These are phyloP conservation scores for Centropyge bicolor DNA, from an alignment of 2,797 vertebrate species.

Conservation along the genomic window DNA sequence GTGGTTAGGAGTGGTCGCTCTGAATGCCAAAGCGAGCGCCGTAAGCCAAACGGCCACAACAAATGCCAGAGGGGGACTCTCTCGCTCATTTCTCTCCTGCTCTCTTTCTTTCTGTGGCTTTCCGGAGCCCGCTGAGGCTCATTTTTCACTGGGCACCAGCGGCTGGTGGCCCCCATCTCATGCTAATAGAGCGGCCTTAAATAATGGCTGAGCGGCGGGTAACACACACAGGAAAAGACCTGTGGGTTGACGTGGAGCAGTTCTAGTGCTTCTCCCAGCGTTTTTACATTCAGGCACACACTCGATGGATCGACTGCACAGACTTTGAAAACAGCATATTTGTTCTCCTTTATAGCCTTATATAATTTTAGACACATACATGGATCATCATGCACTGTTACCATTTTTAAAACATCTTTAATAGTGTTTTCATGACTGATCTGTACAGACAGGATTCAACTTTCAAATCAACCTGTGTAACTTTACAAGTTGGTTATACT, in stretches of 20 bases:
- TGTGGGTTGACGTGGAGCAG: slow-evolving; percentile 1
- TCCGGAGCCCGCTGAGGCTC: slow-evolving; percentile 74
- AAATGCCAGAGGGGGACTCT: slow-evolving; percentile 57
- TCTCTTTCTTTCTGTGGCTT: slow-evolving; percentile 71
- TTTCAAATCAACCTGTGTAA: no score
- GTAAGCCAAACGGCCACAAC: slow-evolving; percentile 66
- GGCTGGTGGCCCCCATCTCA: slow-evolving; percentile 78
- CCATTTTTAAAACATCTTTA: background rate
- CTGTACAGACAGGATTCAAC: background rate
- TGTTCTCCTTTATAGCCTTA: background rate
- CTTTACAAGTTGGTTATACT: no score
- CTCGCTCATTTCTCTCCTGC: slow-evolving; percentile 65
- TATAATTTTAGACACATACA: background rate
- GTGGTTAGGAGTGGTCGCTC: slow-evolving; percentile 62
- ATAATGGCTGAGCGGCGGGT: slow-evolving; percentile 39
- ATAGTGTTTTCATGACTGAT: background rate
- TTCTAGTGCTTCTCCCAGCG: background rate
- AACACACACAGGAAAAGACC: slow-evolving; percentile 28
- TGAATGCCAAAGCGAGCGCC: slow-evolving; percentile 80
- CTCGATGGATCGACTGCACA: background rate
- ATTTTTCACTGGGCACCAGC: slow-evolving; percentile 77
- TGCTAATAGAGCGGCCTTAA: slow-evolving; percentile 73
- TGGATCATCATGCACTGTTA: background rate
- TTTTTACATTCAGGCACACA: slow-evolving; percentile 10
- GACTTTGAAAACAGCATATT: no score